These are phyloP conservation scores for Stegana nigrithorax DNA, from an alignment of 2,888 invertebrate genomes.

Conservation along the genomic window DNA sequence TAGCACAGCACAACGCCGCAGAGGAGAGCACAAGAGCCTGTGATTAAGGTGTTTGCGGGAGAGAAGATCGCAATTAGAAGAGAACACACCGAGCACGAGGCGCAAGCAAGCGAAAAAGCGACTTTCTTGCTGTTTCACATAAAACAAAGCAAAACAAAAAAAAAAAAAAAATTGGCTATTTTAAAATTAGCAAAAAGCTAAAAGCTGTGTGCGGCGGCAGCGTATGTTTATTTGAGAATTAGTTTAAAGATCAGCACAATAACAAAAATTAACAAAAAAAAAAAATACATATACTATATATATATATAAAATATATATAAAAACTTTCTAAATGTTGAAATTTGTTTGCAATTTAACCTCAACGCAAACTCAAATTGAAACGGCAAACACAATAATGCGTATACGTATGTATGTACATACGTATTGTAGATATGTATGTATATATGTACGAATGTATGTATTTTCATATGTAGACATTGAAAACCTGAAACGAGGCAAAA, in stretches of 20 bases:
- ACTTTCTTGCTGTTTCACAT: background rate
- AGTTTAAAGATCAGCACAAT: background rate
- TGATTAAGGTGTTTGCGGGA: background rate
- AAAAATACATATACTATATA: no score
- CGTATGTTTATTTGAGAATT: background rate
- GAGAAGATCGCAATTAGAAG: background rate
- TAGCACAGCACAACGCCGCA: no score
- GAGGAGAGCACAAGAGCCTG: background rate
- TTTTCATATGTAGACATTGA: no score
- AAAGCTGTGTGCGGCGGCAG: constrained; percentile 44
- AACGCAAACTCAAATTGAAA: no score
- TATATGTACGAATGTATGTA: no score
- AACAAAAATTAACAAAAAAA: background rate
- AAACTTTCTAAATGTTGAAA: no score
- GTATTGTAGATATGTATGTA: no score
- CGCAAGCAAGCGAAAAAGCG: background rate
- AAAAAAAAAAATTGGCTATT: constrained; percentile 55
- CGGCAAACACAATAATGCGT: no score
- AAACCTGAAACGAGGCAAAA: no score
- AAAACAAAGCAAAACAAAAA: background rate
- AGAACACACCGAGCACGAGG: background rate
- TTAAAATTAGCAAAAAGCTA: constrained; percentile 56
- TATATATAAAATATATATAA: no score
- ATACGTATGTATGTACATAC: no score
- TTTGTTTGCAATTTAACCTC: constrained; percentile 7